Conservation (phyloP, 2,888 invertebrate species). For the Noctua fimbriata region DNA sequence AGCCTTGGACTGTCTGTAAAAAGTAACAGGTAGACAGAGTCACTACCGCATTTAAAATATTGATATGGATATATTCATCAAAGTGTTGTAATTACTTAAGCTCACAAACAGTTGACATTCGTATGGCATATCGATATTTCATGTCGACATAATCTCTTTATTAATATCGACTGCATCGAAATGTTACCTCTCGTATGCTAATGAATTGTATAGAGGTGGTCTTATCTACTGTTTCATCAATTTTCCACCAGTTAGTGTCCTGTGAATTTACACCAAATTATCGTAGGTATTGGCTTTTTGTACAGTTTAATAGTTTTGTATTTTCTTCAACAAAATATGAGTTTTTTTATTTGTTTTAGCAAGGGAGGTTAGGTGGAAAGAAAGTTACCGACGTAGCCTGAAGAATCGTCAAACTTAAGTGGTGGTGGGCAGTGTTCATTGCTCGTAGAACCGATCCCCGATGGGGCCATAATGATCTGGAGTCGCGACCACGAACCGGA, state of each 20-base stretch:
- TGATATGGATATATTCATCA: neutral
- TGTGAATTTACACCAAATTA: too few relatives aligned
- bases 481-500: too few relatives aligned
- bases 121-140: constrained; percentile 77
- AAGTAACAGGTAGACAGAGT: neutral
- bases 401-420: too few relatives aligned
- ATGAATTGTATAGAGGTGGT: constrained; percentile 27
- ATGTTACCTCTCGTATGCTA: constrained; percentile 31
- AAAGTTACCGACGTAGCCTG: too few relatives aligned
- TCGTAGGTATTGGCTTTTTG: too few relatives aligned
- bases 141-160: constrained; percentile 78
- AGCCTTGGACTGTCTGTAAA: neutral
- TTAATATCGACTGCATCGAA: constrained; percentile 72
- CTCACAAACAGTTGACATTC: constrained; percentile 68
- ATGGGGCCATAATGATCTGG: too few relatives aligned
- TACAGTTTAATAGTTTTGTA: too few relatives aligned
- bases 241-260: too few relatives aligned
- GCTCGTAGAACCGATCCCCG: too few relatives aligned
- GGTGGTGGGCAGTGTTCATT: too few relatives aligned
- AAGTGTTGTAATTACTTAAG: constrained; percentile 56
- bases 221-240: neutral
- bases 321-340: neutral
- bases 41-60: neutral
- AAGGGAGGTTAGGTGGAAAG: too few relatives aligned
- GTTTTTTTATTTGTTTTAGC: neutral